Base-by-base conservation (phyloP, 2,888 invertebrate genomes). In the Drosophila kambysellisi region DNA sequence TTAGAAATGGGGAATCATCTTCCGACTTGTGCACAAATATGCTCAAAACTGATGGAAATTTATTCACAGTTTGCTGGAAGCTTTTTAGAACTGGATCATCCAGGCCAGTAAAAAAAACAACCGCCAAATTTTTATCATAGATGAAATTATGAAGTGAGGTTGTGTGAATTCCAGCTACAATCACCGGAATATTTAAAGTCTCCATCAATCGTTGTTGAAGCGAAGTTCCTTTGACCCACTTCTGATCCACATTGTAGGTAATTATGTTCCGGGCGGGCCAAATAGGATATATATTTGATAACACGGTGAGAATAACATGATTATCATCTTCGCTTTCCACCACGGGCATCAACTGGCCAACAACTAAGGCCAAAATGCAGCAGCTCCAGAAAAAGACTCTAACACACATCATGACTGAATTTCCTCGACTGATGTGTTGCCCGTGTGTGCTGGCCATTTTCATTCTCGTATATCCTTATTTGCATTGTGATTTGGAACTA, bases 401-500 rank as follows among this genome's bases (percentile, higher is more conserved):
- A 20, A 58, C 41, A 54, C 41, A 64, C 61, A 15, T 64, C 76
- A 80, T 77, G 57, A 20, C 48, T 51, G 37, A 17, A 20, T n/a
- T 12, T 43, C 39, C 6, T 41, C 12, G 37, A 80, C 81, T 80
- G 60, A 29, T 29, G 6, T 4, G 4, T n/a, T 37, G 2, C 9
- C 12, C 3, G 8, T 11, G n/a, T 5, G 15, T 7, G 30, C 11
- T 5, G 1, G 0, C 54, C 11, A 11, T 30, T 56, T 41, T 30
- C 15, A 57, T 29, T 15, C 35, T 6, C 15, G 7, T n/a, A 9
- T 12, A 51, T 43, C 9, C 25, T 60, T 80, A 53, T 57, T 64
- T 70, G 53, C 50, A 30, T 41, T 58, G 66, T 20, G 41, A 80
- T 80, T 53, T 20, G 53, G 5, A 35, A 3, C 53, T 33, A 46